Evolutionary conservation across 2,113 vertebrate species (phyloP), one percentile per base, ranked within the genome.

Genomic region (Epinephelus fuscoguttatus): DNA sequence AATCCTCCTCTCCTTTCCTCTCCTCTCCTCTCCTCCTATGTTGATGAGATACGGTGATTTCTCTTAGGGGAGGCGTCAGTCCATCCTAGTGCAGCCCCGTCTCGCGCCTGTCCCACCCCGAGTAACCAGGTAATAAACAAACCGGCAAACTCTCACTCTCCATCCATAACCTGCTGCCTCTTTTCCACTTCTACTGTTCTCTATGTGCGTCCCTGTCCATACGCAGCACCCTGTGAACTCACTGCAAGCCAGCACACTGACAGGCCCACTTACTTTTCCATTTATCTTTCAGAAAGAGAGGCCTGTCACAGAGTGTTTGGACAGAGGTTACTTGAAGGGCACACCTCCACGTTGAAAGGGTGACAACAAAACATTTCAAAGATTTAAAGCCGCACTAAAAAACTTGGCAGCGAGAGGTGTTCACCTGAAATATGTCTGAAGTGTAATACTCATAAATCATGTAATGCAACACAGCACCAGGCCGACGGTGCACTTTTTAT

Each of bases 21-120:
- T 85, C 81, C 81, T 84, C 53, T 82, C 86, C 88, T 92, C 57
- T 84, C 84, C 88, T 90, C 91, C 85, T 94, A 84, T 96, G 94
- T 96, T 96, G 94, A 96, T 94, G 94, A 95, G 95, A 96, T 96
- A 96, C 95, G 95, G 96, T 96, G 96, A 96, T 96, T 96, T 96
- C 95, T 96, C 95, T 93, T 96, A 96, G 96, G 96, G 95, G 95
- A 95, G 96, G 95, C 95, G 95, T 94, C 96, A 96, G 92, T 96
- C 96, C 95, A 96, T 96, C 95, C 94, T 96, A 96, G 95, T 95
- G 93, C 96, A 96, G 94, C 95, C 95, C 93, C 96, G 95, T 90
- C 95, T 96, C 75, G 95, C 95, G 23, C 95, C 95, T 74, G 95
- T 92, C 92, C 95, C 96, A 89, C 95, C 95, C 90, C 94, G 96